A percentile compares a stretch with the other conserved stretches of the same genome.
Conservation (phyloP, 2,797 vertebrate genomes). For the Danio kyathit region DNA sequence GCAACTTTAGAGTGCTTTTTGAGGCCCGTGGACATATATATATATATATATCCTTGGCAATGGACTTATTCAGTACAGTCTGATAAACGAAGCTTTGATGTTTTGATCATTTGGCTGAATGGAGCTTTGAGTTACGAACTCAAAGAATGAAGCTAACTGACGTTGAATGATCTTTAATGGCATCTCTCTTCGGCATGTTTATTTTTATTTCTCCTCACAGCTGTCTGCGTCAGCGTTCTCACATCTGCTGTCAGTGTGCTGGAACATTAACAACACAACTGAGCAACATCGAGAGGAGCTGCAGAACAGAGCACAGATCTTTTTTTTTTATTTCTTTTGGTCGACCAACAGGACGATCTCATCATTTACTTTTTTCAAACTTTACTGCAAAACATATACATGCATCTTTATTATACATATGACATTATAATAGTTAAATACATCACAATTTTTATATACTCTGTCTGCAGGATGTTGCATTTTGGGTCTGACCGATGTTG, state of each 20-base stretch:
- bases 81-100: slow-evolving; percentile 8
- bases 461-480: not conserved
- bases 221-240: slow-evolving; percentile 41
- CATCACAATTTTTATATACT: not conserved
- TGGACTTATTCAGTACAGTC: slow-evolving; percentile 8
- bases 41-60: not conserved
- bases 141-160: slow-evolving; percentile 4
- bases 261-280: slow-evolving; percentile 20
- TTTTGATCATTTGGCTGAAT: not conserved
- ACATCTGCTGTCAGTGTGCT: slow-evolving; percentile 11
- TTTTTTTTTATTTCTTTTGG: too few species aligned
- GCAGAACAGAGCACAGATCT: not conserved
- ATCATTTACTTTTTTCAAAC: too few species aligned
- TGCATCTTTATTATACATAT: not conserved
- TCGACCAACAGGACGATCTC: too few species aligned
- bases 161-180: slow-evolving; percentile 12
- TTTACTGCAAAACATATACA: not conserved
- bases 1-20: slow-evolving; percentile 1
- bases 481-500: too few species aligned
- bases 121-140: not conserved
- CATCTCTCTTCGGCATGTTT: slow-evolving; percentile 40
- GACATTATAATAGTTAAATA: not conserved
- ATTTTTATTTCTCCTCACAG: slow-evolving; percentile 42
- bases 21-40: not conserved
- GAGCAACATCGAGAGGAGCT: slow-evolving; percentile 7